A percentile compares a stretch with the other conserved stretches of the same genome.
phyloP scores from a whole-genome alignment of 2,888 invertebrate species.

The Drosophila subquinaria region DNA sequence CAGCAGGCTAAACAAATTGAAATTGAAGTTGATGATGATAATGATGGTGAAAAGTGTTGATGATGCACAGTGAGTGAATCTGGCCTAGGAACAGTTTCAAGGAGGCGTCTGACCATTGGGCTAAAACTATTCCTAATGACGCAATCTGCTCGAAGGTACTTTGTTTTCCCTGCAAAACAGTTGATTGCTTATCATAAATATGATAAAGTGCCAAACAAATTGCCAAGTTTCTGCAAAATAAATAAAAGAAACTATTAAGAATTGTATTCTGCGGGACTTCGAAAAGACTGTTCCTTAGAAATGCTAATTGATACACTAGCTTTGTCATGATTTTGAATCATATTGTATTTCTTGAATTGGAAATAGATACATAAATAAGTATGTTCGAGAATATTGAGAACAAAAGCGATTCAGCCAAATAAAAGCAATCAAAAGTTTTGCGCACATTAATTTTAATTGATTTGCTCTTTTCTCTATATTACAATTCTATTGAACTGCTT shows the following conservation, averaged over 20 bases:
- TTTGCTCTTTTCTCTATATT: conserved; percentile 41
- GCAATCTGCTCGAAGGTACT: conserved; percentile 21
- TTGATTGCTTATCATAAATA: conserved; percentile 42
- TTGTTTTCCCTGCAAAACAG: conserved; percentile 25
- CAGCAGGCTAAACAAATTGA: conserved; percentile 32
- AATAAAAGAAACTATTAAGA: conserved; percentile 3
- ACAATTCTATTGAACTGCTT: conserved; percentile 36
- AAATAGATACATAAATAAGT: conserved; percentile 34
- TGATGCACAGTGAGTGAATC: conserved; percentile 26
- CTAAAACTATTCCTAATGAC: conserved; percentile 27
- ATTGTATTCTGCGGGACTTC: conserved; percentile 9
- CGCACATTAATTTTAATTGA: conserved; percentile 74
- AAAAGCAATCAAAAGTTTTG: conserved; percentile 57
- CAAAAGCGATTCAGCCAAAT: conserved; percentile 37
- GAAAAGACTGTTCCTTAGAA: conserved; percentile 13
- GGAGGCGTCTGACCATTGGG: conserved; percentile 5
- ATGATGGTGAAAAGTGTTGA: conserved; percentile 21
- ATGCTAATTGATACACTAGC: conserved; percentile 42
- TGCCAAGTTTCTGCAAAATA: conserved; percentile 3
- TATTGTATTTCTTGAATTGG: conserved; percentile 30
- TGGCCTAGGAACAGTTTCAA: conserved; percentile 8
- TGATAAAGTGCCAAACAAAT: conserved; percentile 32
- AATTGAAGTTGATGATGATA: conserved; percentile 44
- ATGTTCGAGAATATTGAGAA: conserved; percentile 25
- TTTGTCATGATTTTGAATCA: conserved; percentile 7